phyloP scores from a whole-genome alignment of 2,113 vertebrate species.

The Tupaia tana region DNA sequence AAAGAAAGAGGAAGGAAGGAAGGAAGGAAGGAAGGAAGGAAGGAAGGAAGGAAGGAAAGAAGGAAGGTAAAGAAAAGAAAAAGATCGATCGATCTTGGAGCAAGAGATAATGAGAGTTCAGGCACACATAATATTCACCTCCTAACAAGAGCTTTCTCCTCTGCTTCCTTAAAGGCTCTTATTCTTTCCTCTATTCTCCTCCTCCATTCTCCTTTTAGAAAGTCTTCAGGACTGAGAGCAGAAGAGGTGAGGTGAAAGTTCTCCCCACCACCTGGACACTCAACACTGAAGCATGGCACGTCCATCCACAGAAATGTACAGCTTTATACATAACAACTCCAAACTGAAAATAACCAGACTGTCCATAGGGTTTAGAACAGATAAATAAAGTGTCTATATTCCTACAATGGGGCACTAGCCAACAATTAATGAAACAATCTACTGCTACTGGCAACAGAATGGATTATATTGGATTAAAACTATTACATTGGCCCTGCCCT shows the following conservation, averaged over 20 bases:
- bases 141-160: constrained; percentile 32
- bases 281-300: neutral
- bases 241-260: constrained; percentile 53
- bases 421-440: neutral
- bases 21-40: too few species aligned
- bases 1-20: too few species aligned
- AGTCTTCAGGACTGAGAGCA: constrained; percentile 53
- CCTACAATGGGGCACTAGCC: neutral
- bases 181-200: constrained; percentile 49
- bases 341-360: neutral
- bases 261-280: neutral
- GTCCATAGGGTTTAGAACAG: neutral
- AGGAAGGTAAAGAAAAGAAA: too few species aligned
- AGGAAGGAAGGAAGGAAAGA: neutral
- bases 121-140: constrained; percentile 40
- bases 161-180: constrained; percentile 50
- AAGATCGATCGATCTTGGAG: too few species aligned
- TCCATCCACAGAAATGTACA: neutral
- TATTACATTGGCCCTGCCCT: too few species aligned
- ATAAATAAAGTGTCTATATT: neutral
- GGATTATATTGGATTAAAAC: neutral
- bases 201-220: too few species aligned
- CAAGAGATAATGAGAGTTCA: neutral
- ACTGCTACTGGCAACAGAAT: neutral
- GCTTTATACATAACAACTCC: neutral